phyloP scores from a whole-genome alignment of 2,797 vertebrate genomes.

The Sebastes umbrosus region DNA sequence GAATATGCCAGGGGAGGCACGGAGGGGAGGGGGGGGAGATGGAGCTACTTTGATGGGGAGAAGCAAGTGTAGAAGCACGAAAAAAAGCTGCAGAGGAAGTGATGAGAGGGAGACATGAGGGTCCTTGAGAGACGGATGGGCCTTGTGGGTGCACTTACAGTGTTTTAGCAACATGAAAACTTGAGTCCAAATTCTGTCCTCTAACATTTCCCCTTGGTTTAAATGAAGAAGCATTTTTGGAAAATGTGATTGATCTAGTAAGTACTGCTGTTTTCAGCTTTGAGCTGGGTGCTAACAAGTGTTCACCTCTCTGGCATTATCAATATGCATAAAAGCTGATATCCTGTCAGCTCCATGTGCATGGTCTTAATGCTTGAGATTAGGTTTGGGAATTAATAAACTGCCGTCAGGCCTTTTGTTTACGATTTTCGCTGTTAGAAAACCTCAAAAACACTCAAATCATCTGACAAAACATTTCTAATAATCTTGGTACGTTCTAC shows the following conservation, averaged over 20 bases:
- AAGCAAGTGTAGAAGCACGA: constrained; percentile 5
- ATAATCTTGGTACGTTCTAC: not conserved
- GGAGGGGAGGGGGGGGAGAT: constrained; percentile 6
- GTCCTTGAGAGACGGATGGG: constrained; percentile 13
- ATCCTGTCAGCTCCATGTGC: not conserved
- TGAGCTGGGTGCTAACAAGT: no score
- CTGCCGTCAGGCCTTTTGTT: not conserved
- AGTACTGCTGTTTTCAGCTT: not conserved
- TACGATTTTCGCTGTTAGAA: not conserved
- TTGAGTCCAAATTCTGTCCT: constrained; percentile 8
- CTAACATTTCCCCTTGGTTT: not conserved
- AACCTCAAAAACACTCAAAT: not conserved
- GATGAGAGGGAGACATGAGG: constrained; percentile 8
- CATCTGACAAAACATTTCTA: not conserved
- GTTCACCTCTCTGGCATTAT: not conserved
- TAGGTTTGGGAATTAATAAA: not conserved
- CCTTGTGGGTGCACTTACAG: constrained; percentile 17
- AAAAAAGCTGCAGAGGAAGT: constrained; percentile 21
- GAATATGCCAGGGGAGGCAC: constrained; percentile 43
- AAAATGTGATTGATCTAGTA: not conserved
- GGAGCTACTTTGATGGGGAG: constrained; percentile 38
- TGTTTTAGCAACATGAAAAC: constrained; percentile 15
- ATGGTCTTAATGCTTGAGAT: not conserved
- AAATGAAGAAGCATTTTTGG: not conserved
- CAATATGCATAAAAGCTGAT: constrained; percentile 10